Base-by-base conservation (phyloP, 2,888 invertebrate genomes). In the Elmis aenea region DNA sequence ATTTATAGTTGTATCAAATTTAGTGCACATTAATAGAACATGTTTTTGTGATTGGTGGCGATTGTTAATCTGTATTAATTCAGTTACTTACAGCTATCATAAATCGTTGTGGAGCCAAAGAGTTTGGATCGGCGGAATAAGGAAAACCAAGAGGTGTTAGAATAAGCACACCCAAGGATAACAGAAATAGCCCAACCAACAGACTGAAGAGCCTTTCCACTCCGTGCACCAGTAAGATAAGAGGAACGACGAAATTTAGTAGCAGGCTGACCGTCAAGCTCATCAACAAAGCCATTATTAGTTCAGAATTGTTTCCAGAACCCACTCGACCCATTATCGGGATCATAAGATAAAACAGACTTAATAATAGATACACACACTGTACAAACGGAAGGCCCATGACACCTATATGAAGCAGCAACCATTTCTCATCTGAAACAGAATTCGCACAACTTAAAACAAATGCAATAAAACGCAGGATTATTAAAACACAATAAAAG, bases 301-400 rank as follows among this genome's bases (percentile, higher is more conserved):
- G 69, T 70, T 90, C 90, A 2, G 85, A 79, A 57, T 82, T 79
- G 39, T 78, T 71, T 29, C 75, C 74, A 15, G 80, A 72, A 29
- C 88, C 88, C 18, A 79, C 73, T 53, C 89, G 75, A 2, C 88
- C 91, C 82, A 83, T 80, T 50, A 91, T 75, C 4, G 92, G 91
- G 52, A 88, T 79, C 58, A 89, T 81, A 62, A 87, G 74, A 59
- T 77, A 75, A 40, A 85, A 71, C 48, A 81, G 76, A 52, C 79
- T 80, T 57, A 84, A 73, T 50, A 79, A 69, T 57, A 85, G 71
- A 67, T 88, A 88, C 54, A 80, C 75, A 29, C 77, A 74, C 64
- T 83, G 79, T 44, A 82, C 71, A 50, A 76, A 75, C 13, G 85
- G 84, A 50, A 82, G 51, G 23, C 73, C 67, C 48, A 78, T 62